Conservation (phyloP, 2,888 invertebrate genomes). For the Tridacna gigas region DNA sequence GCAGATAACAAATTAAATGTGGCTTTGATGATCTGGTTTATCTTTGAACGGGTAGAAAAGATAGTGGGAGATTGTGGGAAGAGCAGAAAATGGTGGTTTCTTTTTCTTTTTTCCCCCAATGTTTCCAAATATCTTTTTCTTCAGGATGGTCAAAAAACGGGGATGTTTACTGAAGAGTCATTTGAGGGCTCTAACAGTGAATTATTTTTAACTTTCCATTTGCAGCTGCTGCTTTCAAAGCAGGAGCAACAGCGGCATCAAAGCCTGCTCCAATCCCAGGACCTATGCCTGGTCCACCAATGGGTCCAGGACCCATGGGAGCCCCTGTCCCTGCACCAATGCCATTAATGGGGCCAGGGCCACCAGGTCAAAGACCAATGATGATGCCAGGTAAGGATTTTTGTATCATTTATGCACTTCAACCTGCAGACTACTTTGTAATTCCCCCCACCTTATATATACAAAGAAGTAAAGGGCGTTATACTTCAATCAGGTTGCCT, state of each 20-base stretch:
- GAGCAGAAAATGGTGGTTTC: no score
- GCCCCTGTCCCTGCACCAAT: slow-evolving; percentile 73
- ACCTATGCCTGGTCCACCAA: slow-evolving; percentile 69
- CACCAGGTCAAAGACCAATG: slow-evolving; percentile 79
- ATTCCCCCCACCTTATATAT: no score
- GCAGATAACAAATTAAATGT: no score
- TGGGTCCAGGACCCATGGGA: slow-evolving; percentile 74
- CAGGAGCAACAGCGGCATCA: slow-evolving; percentile 90
- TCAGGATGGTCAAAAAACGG: not conserved
- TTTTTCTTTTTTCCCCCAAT: no score
- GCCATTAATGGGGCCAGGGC: slow-evolving; percentile 88
- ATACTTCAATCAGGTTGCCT: no score
- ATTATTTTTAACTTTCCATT: slow-evolving; percentile 23
- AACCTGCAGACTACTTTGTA: no score
- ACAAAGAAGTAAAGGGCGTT: no score
- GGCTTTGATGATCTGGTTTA: no score
- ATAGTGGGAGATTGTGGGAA: no score
- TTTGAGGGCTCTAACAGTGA: not conserved
- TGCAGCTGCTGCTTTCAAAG: slow-evolving; percentile 95
- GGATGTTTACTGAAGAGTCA: not conserved
- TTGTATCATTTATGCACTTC: not conserved
- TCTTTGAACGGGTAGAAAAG: no score
- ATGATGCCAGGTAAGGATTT: slow-evolving; percentile 76
- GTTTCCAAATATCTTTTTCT: no score
- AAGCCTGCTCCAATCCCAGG: slow-evolving; percentile 59